A percentile compares a stretch with the other conserved stretches of the same genome.
Evolutionary conservation across 2,888 invertebrate species (phyloP).

Genomic region (Trachelus troglodyta): DNA sequence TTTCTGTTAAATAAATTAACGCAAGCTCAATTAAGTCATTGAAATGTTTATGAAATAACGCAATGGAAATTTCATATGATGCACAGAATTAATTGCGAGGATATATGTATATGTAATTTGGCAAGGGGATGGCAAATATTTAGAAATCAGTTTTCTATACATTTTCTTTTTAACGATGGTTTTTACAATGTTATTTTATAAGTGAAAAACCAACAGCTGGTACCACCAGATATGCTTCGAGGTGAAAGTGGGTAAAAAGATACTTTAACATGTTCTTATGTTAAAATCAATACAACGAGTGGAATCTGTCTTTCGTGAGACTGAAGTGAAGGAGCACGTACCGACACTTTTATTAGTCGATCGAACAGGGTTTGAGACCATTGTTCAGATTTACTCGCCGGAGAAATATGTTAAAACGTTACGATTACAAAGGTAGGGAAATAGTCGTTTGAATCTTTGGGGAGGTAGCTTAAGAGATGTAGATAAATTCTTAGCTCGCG

Average conservation of each 20-base stretch:
- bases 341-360: slow-evolving; percentile 1
- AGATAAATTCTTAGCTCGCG: background rate
- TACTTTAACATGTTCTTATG: background rate
- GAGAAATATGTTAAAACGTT: background rate
- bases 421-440: background rate
- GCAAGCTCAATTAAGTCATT: background rate
- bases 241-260: background rate
- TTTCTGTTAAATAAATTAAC: background rate
- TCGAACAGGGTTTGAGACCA: background rate
- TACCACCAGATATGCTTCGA: background rate
- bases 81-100: no score
- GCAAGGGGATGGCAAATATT: background rate
- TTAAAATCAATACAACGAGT: background rate
- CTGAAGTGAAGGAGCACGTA: background rate
- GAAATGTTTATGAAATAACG: no score
- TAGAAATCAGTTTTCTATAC: background rate
- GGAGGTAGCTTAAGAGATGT: background rate
- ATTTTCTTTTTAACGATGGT: background rate
- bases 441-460: background rate
- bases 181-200: background rate
- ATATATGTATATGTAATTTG: no score
- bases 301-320: background rate
- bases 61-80: no score
- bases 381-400: background rate
- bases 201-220: background rate